Conservation (phyloP, 2,113 vertebrate genomes). For the Nesogale talazaci region DNA sequence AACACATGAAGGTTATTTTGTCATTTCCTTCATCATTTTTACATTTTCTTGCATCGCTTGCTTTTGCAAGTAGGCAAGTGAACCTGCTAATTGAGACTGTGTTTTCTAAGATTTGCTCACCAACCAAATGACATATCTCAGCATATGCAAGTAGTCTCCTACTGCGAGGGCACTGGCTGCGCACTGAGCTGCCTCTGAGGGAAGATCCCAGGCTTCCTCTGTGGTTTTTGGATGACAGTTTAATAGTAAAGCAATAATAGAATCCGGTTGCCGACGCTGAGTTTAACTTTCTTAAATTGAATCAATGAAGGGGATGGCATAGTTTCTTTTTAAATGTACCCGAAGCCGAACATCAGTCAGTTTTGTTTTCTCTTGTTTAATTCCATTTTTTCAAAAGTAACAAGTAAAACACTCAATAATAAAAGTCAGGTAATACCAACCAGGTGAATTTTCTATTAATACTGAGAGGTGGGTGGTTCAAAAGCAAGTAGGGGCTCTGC, state of each 20-base stretch:
- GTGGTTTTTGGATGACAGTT: not conserved
- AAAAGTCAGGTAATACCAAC: not conserved
- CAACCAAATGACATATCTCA: not conserved
- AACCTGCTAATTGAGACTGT: conserved; percentile 3
- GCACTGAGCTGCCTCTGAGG: not conserved
- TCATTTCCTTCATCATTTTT: conserved; percentile 6
- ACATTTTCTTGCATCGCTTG: not conserved
- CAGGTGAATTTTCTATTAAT: not conserved
- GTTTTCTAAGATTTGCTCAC: conserved; percentile 18
- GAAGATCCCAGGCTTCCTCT: not conserved
- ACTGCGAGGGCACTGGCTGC: accelerated
- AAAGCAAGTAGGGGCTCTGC: not conserved
- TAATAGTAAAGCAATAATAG: not conserved
- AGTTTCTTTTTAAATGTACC: not conserved
- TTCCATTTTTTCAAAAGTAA: not conserved
- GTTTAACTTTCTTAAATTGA: conserved; percentile 42
- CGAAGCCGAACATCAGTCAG: not conserved
- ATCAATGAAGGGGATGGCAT: not conserved
- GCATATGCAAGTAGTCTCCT: not conserved
- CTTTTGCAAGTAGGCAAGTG: not conserved
- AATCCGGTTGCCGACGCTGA: not conserved
- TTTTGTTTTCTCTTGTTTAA: not conserved
- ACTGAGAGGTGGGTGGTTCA: not conserved
- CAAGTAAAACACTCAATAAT: not conserved
- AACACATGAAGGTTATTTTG: not conserved